These are phyloP conservation scores for Odobenus rosmarus DNA, from an alignment of 2,113 vertebrate genomes.

Conservation along the genomic window DNA sequence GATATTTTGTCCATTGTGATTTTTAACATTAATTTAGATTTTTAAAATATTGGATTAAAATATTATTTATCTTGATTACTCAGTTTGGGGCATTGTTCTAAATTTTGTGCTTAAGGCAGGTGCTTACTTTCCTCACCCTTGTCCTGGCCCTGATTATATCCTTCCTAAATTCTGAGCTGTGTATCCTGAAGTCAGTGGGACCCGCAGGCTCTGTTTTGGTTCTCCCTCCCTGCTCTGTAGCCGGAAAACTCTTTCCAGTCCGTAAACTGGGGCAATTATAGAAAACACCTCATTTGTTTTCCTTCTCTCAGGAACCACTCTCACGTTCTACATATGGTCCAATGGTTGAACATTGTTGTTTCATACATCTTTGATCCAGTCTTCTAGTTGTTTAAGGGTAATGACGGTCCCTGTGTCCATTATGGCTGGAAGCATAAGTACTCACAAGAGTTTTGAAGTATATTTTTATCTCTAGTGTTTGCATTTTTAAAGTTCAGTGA, in stretches of 20 bases:
- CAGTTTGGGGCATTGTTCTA: background rate
- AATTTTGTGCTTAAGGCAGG: background rate
- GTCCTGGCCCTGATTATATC: fast-evolving
- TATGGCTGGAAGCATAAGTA: background rate
- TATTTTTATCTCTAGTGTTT: constrained; percentile 22
- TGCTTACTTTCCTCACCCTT: background rate
- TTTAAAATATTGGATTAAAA: constrained; percentile 14
- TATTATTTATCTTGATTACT: background rate
- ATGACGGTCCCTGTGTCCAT: background rate
- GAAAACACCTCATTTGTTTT: background rate
- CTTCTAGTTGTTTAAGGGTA: background rate
- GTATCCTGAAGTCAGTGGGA: background rate
- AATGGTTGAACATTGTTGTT: background rate
- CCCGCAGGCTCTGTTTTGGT: background rate
- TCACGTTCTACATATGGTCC: background rate
- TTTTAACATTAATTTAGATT: background rate
- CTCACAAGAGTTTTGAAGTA: background rate
- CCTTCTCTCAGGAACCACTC: background rate
- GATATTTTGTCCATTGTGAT: background rate
- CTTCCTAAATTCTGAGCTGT: background rate
- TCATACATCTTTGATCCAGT: background rate
- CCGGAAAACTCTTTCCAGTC: background rate
- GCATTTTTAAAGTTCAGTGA: background rate
- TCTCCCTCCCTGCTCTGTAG: background rate
- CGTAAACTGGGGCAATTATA: background rate